Evolutionary conservation across 2,797 vertebrate genomes (phyloP), one percentile per base, ranked within the genome.

Genomic region (Sebastolobus altivelis): DNA sequence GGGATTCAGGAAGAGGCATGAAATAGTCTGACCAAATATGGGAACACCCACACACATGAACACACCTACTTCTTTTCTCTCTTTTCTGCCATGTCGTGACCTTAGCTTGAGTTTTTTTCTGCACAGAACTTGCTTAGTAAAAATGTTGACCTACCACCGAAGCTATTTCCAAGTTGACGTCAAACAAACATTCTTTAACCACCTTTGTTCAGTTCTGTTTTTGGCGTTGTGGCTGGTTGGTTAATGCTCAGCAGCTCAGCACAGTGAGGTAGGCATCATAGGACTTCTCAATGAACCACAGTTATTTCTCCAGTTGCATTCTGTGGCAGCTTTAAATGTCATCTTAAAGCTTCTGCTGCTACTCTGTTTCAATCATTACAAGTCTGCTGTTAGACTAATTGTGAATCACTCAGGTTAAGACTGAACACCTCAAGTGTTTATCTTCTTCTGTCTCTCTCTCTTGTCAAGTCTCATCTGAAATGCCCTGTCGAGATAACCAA

Each of bases 1-100:
- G 60, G 46, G 80, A 63, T 77, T 84, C 77, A 74, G 65, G 60
- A 75, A 63, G 59, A 65, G 78, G 66, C 52, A 73, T 63, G 60
- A 71, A 73, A 59, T 22, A 56, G 62, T 68, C 54, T 87, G 82
- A 93, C 93, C 94, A 92, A 90, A 95, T 93, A 95, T 89, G 93
- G 93, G 10, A 77, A 75, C 58, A 43, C 56, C 61, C 79, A 67
- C 35, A 20, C 65, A 25, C 2, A 0, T 6, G 13, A 61, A 82
- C 73, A 46, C 73, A 38, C 72, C n/a, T 31, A 6, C 37, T 5
- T 60, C 14, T 29, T 18, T 18, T 52, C 27, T 52, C 5, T 58
- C 18, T 59, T 71, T 56, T 74, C 65, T 75, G n/a, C 37, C 11
- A 27, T 4, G 56, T 20, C 35, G 52, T 40, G 52, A 31, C 33